Evolutionary conservation across 1,140 invertebrate species (phyloP), one percentile per base, ranked within the genome.

Genomic region (Ostrea denselamellosa): DNA sequence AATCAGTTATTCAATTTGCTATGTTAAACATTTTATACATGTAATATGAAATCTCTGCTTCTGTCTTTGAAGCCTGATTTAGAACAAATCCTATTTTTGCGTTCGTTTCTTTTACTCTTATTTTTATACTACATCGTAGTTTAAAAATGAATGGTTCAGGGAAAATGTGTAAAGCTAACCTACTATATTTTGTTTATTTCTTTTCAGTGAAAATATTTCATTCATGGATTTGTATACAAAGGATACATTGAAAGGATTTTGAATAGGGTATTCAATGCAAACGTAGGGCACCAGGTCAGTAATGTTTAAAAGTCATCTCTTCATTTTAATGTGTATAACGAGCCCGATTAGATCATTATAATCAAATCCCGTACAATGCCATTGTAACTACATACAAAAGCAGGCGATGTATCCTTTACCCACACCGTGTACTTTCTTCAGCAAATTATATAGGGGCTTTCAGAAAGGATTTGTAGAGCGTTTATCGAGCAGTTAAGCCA

Each of bases 121-220:
- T 5, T 44, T 44, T 44, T 44, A 44, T 5, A 2, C 34, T 44
- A 44, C 2, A 44, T 44, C n/a, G n/a, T n/a, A n/a, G 19, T 19
- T 22, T 71, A 71, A 77, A 77, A 25, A 77, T 77, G 25, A 77
- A 77, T 28, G 28, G 68, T 25, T 77, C 68, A 25, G 34, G 28
- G 28, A 34, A 77, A 77, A 77, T 77, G 68, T 77, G 68, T 77
- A 77, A 77, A 77, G 14, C 25, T 34, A 77, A 77, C 68, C 25
- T 77, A 77, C 68, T 77, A 77, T 77, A 77, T 28, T 25, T 77
- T 77, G 68, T 77, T 77, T 77, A 77, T 77, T 77, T 77, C 68
- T 77, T 77, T 77, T 77, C 68, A 77, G 68, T 77, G 68, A 77
- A 77, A 77, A 77, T 77, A 77, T 77, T 77, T 77, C 68, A 77